Conservation (phyloP, 2,113 vertebrate species). For the Semicossyphus pulcher region DNA sequence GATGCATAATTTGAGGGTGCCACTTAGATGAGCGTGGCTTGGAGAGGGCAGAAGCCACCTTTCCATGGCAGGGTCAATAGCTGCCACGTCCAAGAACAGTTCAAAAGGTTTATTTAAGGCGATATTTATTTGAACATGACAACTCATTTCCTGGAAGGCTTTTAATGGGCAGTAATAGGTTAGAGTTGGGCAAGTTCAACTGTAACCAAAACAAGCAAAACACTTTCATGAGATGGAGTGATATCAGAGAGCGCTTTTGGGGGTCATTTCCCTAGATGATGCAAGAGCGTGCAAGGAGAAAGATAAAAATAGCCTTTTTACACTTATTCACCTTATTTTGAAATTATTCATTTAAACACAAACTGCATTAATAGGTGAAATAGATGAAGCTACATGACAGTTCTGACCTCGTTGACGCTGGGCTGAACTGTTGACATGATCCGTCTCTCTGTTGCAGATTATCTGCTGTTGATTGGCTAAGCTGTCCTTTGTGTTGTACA, state of each 20-base stretch:
- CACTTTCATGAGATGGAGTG: constrained; percentile 19
- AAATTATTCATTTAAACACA: neutral
- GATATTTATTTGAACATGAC: constrained; percentile 69
- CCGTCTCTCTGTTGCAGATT: constrained; percentile 59
- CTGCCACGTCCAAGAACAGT: constrained; percentile 51
- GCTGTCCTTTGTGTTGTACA: constrained; percentile 49
- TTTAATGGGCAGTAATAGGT: constrained; percentile 34
- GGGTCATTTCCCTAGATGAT: constrained; percentile 40
- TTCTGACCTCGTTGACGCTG: constrained; percentile 47
- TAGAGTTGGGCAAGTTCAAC: constrained; percentile 38
- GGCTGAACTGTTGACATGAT: constrained; percentile 56
- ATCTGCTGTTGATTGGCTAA: constrained; percentile 60
- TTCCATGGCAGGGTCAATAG: constrained; percentile 59
- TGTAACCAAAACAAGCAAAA: constrained; percentile 64
- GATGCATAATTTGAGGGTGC: constrained; percentile 70
- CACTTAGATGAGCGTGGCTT: constrained; percentile 39
- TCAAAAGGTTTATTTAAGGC: constrained; percentile 52
- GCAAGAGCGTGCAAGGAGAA: constrained; percentile 38
- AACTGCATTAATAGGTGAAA: neutral
- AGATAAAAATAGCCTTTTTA: neutral
- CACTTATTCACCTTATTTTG: neutral
- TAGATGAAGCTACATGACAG: constrained; percentile 1
- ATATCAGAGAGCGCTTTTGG: constrained; percentile 24
- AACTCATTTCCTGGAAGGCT: constrained; percentile 64
- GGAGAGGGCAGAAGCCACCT: constrained; percentile 56